Percentiles rank a stretch among this genome's conserved stretches.
Conservation (phyloP, 2,113 vertebrate species). For the Uria aalge region DNA sequence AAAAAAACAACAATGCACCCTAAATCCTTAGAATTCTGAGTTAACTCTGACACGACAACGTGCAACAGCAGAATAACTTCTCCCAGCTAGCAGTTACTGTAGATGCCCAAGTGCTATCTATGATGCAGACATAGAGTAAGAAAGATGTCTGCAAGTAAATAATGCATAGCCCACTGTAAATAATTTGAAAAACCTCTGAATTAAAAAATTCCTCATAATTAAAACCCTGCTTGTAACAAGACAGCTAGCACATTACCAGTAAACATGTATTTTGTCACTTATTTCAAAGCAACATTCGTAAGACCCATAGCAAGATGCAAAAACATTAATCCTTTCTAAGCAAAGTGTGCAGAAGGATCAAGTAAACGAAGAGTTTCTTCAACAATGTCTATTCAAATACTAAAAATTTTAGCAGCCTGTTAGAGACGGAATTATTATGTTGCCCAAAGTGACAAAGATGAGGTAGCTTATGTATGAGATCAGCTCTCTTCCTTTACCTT, state of each 20-base stretch:
- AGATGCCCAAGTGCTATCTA: neutral
- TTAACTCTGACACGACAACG: neutral
- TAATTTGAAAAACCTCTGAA: neutral
- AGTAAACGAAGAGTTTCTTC: neutral
- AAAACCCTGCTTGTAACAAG: neutral
- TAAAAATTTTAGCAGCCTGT: neutral
- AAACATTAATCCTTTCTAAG: neutral
- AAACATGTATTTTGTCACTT: neutral
- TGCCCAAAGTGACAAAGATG: neutral
- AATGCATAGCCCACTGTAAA: neutral
- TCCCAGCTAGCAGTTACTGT: neutral
- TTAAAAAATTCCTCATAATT: neutral
- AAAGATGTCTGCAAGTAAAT: neutral
- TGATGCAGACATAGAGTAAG: neutral
- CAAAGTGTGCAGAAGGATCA: neutral
- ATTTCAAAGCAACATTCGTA: neutral
- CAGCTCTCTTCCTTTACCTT: neutral
- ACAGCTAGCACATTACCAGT: neutral
- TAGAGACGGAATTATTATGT: neutral
- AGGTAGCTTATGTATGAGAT: neutral
- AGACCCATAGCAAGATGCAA: neutral
- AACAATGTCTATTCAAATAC: rapidly evolving
- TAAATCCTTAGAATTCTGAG: neutral
- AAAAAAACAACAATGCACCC: neutral
- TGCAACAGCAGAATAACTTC: neutral